Evolutionary conservation across 92 coral and sea anemone species (phyloP).

Genomic region (Galaxea fascicularis): DNA sequence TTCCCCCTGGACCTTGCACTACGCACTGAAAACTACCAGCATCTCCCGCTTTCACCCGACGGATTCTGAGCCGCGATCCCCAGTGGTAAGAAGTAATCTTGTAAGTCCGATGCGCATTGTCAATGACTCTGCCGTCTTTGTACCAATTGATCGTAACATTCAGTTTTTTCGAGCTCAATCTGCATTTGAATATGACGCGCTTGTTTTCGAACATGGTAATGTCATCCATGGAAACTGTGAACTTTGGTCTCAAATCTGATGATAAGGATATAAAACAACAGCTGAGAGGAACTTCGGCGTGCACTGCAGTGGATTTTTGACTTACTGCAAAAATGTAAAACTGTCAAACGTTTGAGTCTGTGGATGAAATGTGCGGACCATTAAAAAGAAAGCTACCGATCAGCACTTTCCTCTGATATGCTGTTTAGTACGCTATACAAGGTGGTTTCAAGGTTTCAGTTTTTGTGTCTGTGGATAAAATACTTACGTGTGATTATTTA

Average conservation of each 20-base stretch:
- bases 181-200: slow-evolving; percentile 85
- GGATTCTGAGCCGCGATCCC: slow-evolving; percentile 91
- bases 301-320: neutral
- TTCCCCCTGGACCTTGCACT: slow-evolving; percentile 59
- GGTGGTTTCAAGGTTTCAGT: neutral
- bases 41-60: slow-evolving; percentile 70
- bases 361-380: neutral
- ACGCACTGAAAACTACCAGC: slow-evolving; percentile 86
- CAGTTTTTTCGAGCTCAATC: slow-evolving; percentile 74
- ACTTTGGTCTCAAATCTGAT: slow-evolving; percentile 38
- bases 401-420: neutral
- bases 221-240: slow-evolving; percentile 68
- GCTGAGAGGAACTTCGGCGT: neutral
- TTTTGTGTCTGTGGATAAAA: neutral
- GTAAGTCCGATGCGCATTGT: slow-evolving; percentile 59
- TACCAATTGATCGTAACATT: slow-evolving; percentile 85
- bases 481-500: neutral
- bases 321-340: too few species aligned
- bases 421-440: neutral
- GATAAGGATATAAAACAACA: neutral
- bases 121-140: slow-evolving; percentile 79
- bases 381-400: neutral
- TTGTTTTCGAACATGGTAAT: slow-evolving; percentile 83
- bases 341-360: neutral
- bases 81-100: slow-evolving; percentile 60